Evolutionary conservation across 2,888 invertebrate species (phyloP).

Genomic region (Acanthopleura granulata): DNA sequence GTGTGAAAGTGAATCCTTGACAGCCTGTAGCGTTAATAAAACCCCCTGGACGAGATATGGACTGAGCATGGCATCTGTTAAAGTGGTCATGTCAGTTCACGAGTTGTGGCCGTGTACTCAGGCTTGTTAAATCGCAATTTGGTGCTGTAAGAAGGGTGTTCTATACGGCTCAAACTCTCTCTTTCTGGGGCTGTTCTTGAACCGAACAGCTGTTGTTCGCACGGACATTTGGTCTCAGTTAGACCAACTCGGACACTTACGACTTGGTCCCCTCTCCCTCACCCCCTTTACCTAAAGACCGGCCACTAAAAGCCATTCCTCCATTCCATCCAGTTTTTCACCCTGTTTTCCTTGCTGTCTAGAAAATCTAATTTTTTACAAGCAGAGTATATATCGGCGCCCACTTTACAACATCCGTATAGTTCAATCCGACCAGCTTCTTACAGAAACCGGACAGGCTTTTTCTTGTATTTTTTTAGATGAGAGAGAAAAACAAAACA

Average conservation of each 20-base stretch:
- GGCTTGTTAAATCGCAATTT: slow-evolving; percentile 3
- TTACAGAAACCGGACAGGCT: too few relatives aligned
- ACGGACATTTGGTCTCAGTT: slow-evolving; percentile 13
- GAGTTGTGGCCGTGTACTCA: too few relatives aligned
- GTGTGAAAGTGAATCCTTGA: too few relatives aligned
- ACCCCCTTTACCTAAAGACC: background rate
- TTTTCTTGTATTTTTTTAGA: background rate
- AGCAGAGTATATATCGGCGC: too few relatives aligned
- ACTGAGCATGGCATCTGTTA: too few relatives aligned
- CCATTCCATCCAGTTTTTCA: background rate
- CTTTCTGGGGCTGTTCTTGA: too few relatives aligned
- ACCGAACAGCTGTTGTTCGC: slow-evolving; percentile 3
- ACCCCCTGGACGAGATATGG: too few relatives aligned
- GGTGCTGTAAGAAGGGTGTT: background rate
- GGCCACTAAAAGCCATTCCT: background rate
- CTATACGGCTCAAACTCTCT: background rate
- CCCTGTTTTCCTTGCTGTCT: background rate
- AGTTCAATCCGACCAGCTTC: slow-evolving; percentile 13
- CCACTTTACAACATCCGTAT: background rate
- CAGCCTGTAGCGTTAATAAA: too few relatives aligned
- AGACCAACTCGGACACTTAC: background rate
- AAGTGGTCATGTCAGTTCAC: too few relatives aligned
- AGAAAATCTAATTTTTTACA: too few relatives aligned
- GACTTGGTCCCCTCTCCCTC: background rate
- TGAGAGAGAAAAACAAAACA: slow-evolving; percentile 4